Percentiles rank a stretch among this genome's conserved stretches.
Evolutionary conservation across 2,888 invertebrate species (phyloP).

Genomic region (Clostera curtula): DNA sequence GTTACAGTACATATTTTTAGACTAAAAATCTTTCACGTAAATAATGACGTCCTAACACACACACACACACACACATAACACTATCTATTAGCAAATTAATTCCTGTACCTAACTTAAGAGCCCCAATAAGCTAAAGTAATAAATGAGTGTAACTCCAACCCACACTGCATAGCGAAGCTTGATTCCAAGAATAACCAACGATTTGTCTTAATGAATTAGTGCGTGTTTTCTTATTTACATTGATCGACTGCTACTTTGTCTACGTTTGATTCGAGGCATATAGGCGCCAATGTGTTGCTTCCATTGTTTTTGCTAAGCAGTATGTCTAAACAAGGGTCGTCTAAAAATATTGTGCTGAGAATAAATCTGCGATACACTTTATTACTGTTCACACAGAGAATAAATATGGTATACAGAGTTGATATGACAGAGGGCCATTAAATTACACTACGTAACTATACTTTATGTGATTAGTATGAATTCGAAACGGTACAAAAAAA

Average conservation of each 20-base stretch:
- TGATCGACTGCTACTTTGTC: conserved; percentile 5
- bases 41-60: no score
- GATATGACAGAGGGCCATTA: no score
- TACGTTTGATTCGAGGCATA: conserved; percentile 8
- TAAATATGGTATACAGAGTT: no score
- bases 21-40: no score
- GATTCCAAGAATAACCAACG: not conserved
- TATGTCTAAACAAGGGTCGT: conserved; percentile 10
- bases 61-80: no score
- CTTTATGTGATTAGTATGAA: no score
- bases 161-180: no score
- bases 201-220: conserved; percentile 1
- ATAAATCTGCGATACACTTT: conserved; percentile 5
- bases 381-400: conserved; percentile 1
- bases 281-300: conserved; percentile 15
- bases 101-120: not conserved
- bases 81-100: no score
- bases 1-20: no score
- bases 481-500: no score
- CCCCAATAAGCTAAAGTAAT: not conserved
- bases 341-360: conserved; percentile 16
- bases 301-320: conserved; percentile 13
- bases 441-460: no score
- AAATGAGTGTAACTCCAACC: not conserved
- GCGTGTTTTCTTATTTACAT: conserved; percentile 1